Evolutionary conservation across 2,888 invertebrate genomes (phyloP), one percentile per base, ranked within the genome.

Genomic region (Autographa gamma): DNA sequence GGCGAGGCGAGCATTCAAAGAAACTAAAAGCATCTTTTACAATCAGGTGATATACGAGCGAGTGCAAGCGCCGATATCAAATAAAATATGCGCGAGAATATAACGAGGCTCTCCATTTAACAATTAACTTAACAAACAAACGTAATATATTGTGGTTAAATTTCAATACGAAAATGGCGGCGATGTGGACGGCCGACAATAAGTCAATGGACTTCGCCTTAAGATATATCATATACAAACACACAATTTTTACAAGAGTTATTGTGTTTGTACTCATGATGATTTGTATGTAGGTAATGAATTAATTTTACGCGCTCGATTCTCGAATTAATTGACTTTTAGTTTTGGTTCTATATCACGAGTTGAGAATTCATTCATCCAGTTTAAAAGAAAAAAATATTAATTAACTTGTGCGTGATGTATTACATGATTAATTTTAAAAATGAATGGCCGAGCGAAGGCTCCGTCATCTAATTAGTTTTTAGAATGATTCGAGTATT

Each of bases 91-190:
- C 90, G 89, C 89, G 89, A 87, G 90, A 88, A 89, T 86, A 92
- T 94, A 95, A 95, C 95, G 95, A 95, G 90, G 86, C 89, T 87
- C 89, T 88, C 92, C 93, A 93, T 95, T 95, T 94, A 95, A 93
- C 94, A 95, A 96, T 96, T 95, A 95, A 95, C 95, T 95, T 94
- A 94, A 95, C 95, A 95, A 96, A 96, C 95, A 95, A 95, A 95
- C 88, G 92, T 95, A 95, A 95, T 95, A 95, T 95, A 95, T 95
- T 93, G 93, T 94, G 90, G 90, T 92, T 95, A 93, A 94, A 93
- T 93, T 94, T 95, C 93, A 93, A 95, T 94, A 94, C 92, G 77
- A 92, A 91, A 90, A 92, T 92, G 91, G 92, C 92, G 90, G 88
- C 88, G 79, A 81, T 77, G 79, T 69, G 73, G 87, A 89, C 86